Conservation (phyloP, 2,797 vertebrate genomes). For the Nyctibius grandis region DNA sequence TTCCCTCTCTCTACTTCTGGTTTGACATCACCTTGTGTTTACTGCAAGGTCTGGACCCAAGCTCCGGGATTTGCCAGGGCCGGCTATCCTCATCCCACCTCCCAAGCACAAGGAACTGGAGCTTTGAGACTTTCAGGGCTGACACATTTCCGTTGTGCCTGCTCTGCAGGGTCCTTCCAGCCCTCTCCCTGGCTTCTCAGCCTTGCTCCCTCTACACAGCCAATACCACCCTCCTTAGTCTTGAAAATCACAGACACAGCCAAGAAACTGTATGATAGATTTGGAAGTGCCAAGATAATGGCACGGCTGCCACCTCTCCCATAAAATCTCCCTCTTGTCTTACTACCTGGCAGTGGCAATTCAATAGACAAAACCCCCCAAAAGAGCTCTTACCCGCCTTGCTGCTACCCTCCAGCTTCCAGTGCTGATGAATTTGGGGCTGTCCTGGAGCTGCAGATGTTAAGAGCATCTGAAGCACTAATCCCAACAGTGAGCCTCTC, state of each 20-base stretch:
- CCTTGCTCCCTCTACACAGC: not conserved
- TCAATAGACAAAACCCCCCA: not conserved
- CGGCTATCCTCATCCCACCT: not conserved
- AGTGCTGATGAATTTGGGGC: conserved; percentile 2
- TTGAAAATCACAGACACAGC: not conserved
- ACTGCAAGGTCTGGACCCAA: too few relatives aligned
- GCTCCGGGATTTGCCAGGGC: not conserved
- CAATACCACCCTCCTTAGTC: not conserved
- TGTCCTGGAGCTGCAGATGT: conserved; percentile 43
- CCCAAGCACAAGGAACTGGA: not conserved
- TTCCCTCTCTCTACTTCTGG: not conserved
- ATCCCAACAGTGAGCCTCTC: conserved; percentile 46
- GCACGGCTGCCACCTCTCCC: not conserved
- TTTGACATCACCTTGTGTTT: not conserved
- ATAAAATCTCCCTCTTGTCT: not conserved
- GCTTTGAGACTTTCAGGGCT: not conserved
- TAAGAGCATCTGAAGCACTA: conserved; percentile 38
- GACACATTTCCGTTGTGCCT: not conserved
- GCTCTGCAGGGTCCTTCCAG: not conserved
- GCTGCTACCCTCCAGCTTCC: not conserved
- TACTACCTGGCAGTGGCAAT: not conserved
- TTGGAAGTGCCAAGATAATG: not conserved
- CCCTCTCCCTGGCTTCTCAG: not conserved
- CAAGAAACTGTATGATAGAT: not conserved
- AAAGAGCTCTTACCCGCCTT: conserved; percentile 47